phyloP scores from a whole-genome alignment of 2,113 vertebrate genomes.

The Miniopterus natalensis region DNA sequence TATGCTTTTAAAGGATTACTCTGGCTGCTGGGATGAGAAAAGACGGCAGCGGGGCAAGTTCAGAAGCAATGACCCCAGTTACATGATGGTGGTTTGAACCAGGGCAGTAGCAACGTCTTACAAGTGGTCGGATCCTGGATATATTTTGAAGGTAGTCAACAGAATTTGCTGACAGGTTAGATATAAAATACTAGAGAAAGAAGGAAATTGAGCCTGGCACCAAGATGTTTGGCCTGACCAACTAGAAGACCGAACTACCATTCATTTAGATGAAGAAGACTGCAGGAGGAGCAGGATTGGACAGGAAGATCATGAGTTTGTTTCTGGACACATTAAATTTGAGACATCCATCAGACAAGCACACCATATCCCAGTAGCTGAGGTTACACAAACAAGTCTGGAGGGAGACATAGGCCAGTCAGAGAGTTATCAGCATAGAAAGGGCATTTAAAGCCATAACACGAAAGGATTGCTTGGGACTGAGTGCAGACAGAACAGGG shows the following conservation, averaged over 20 bases:
- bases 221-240: neutral
- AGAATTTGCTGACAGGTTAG: neutral
- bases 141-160: neutral
- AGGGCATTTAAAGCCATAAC: neutral
- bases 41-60: neutral
- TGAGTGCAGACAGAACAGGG: neutral
- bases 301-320: neutral
- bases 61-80: neutral
- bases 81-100: neutral
- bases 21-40: neutral
- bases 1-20: neutral
- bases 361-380: neutral
- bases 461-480: neutral
- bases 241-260: neutral
- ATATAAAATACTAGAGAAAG: neutral
- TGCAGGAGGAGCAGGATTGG: neutral
- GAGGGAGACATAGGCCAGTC: neutral
- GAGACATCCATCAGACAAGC: slow-evolving; percentile 6
- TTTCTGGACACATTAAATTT: neutral
- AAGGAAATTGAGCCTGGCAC: neutral
- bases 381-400: neutral
- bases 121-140: neutral
- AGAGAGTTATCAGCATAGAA: neutral
- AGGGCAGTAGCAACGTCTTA: neutral
- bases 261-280: neutral